Conservation (phyloP, 1,140 invertebrate species). For the Oedothorax gibbosus region DNA sequence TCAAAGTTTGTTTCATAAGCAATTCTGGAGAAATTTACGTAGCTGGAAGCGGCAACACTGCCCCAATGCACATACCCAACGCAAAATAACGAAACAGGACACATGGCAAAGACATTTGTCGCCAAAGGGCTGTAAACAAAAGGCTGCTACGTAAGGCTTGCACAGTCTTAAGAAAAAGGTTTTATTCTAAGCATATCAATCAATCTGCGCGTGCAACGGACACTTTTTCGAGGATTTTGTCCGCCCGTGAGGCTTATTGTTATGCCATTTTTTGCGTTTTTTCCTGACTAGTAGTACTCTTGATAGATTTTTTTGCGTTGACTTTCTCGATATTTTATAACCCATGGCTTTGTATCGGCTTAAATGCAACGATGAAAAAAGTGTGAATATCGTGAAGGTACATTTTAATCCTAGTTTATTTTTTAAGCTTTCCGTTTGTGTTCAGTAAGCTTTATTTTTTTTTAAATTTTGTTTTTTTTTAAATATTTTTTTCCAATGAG, state of each 20-base stretch:
- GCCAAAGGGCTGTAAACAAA: conserved; percentile 33
- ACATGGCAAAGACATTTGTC: neutral
- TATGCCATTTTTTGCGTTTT: conserved; percentile 31
- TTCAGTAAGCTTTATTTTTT: too few species aligned
- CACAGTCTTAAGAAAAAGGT: conserved; percentile 37
- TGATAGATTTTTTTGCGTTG: neutral
- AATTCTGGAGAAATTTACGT: too few species aligned
- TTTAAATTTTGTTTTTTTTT: too few species aligned
- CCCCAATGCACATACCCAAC: too few species aligned
- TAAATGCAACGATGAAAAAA: neutral
- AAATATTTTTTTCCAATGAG: too few species aligned
- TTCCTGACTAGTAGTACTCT: neutral
- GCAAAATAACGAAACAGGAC: too few species aligned
- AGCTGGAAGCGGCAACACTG: too few species aligned
- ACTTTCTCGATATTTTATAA: conserved; percentile 1
- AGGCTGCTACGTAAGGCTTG: conserved; percentile 16
- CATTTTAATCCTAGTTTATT: too few species aligned
- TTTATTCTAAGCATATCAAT: conserved; percentile 51
- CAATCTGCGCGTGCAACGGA: conserved; percentile 33
- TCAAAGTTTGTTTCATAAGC: too few species aligned
- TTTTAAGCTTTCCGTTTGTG: too few species aligned
- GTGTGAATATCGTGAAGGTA: too few species aligned
- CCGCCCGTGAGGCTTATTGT: conserved; percentile 21
- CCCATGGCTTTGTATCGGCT: conserved; percentile 10
- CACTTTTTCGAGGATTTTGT: conserved; percentile 23